Evolutionary conservation across 2,888 invertebrate genomes (phyloP), one percentile per base, ranked within the genome.

Genomic region (Mylabris sibirica): DNA sequence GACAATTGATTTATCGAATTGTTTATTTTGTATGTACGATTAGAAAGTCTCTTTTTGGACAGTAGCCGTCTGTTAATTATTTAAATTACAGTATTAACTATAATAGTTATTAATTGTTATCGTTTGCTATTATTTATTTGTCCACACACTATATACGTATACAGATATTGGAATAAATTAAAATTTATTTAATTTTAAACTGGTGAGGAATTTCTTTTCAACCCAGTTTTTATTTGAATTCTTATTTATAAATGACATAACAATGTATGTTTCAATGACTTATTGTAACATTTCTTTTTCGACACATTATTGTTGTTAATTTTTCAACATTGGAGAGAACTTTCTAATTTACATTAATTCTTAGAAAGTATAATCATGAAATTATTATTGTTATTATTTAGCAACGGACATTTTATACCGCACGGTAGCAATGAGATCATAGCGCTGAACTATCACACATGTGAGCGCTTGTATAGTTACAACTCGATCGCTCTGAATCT

Each of bases 181-280:
- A 53, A 53, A 17, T 44, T 44, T 5, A 44, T 44, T 44, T 17
- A 12, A 44, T n/a, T 53, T 53, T 9, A 53, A 49, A 53, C 17
- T 9, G 22, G 22, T 4, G 53, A 9, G 22, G 53, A 53, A 53
- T 53, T 53, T 53, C 53, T 20, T 53, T 53, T 53, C 20, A 53
- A 22, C 22, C 53, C 22, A 53, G 11, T 53, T 30, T 30, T 44
- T 44, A 44, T 44, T 44, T 17, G 17, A 44, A 44, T 44, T 44
- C 44, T 44, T 17, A n/a, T n/a, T n/a, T n/a, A n/a, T n/a, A n/a
- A n/a, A 53, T 53, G 53, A 20, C 22, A 49, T 49, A 53, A 53
- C 22, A 9, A 11, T 17, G 26, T 6, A 30, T 6, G 26, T 53
- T 53, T 11, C 53, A 53, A 53, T 53, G 44, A 44, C 44, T 17